phyloP scores from a whole-genome alignment of 64 coral and sea anemone species.

The Actinia equina region DNA sequence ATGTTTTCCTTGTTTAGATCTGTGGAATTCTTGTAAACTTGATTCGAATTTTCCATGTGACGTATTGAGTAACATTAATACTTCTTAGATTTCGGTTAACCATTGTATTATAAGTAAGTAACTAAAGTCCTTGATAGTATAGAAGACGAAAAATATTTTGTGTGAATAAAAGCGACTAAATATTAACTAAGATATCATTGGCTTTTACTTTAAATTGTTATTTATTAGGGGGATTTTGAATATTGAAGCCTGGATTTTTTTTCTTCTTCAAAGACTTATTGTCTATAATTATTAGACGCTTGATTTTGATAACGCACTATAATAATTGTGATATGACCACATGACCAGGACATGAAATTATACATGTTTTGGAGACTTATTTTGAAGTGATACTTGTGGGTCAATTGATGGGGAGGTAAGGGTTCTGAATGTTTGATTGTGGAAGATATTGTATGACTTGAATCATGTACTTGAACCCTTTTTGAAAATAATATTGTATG shows the following conservation, averaged over 20 bases:
- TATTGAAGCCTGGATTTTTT: background rate
- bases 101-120: background rate
- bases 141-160: slow-evolving; percentile 22
- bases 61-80: background rate
- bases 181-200: too few species aligned
- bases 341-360: background rate
- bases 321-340: background rate
- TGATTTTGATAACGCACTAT: background rate
- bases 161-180: slow-evolving; percentile 29
- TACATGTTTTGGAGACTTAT: too few species aligned
- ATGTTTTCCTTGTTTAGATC: background rate
- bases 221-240: background rate
- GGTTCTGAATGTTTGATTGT: too few species aligned
- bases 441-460: too few species aligned
- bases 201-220: background rate
- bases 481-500: too few species aligned
- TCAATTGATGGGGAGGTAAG: too few species aligned
- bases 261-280: background rate
- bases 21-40: background rate
- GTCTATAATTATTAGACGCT: background rate
- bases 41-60: background rate
- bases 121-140: background rate
- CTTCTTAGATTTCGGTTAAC: background rate
- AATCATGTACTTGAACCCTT: too few species aligned
- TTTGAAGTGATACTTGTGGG: too few species aligned